A percentile compares a stretch with the other conserved stretches of the same genome.
Evolutionary conservation across 2,888 invertebrate species (phyloP).

Genomic region (Eucera pruinosa): DNA sequence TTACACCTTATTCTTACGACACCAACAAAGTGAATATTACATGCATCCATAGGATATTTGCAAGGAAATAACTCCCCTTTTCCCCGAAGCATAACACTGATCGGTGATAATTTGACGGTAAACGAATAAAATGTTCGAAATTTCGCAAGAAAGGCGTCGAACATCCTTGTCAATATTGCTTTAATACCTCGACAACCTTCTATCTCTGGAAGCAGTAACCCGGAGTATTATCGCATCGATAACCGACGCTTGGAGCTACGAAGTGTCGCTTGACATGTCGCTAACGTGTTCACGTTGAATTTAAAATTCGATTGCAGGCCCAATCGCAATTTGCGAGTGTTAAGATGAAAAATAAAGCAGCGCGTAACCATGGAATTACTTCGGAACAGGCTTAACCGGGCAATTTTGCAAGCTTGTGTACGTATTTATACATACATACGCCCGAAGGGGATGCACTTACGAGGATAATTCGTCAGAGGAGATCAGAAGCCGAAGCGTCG

Average conservation of each 20-base stretch:
- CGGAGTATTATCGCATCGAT: not conserved
- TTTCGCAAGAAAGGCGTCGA: not conserved
- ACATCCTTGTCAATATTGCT: not conserved
- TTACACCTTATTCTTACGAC: not conserved
- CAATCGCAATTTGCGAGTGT: slow-evolving; percentile 38
- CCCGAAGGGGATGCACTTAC: no score
- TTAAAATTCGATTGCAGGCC: slow-evolving; percentile 2
- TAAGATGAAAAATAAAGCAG: not conserved
- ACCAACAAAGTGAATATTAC: not conserved
- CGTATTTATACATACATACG: no score
- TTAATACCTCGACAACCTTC: slow-evolving; percentile 12
- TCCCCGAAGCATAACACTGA: not conserved
- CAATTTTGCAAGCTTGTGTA: not conserved
- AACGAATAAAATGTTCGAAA: slow-evolving; percentile 9
- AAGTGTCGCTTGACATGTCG: slow-evolving; percentile 14
- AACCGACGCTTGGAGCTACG: not conserved
- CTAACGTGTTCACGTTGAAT: slow-evolving; percentile 17
- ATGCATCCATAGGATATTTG: not conserved
- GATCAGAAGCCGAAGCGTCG: slow-evolving; percentile 13
- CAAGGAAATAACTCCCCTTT: slow-evolving; percentile 15
- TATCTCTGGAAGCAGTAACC: slow-evolving; percentile 2
- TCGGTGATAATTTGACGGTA: slow-evolving; percentile 5
- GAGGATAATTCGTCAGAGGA: slow-evolving; percentile 14
- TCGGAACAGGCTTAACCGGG: not conserved
- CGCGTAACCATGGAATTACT: not conserved